Evolutionary conservation across 1,140 invertebrate genomes (phyloP), one percentile per base, ranked within the genome.

Genomic region (Zaprionus camerounensis): DNA sequence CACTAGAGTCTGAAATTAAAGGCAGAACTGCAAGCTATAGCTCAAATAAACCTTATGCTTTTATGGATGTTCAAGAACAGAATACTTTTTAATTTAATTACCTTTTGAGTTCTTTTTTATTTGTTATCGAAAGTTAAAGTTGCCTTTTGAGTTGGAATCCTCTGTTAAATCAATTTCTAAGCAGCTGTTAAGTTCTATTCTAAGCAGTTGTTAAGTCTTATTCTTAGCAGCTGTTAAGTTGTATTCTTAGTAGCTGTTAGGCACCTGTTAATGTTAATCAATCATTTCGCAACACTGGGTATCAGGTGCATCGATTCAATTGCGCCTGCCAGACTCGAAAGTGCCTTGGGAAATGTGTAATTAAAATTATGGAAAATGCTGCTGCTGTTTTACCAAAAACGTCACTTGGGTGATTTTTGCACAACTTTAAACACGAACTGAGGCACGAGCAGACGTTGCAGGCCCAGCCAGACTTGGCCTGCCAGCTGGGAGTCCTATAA

Each of bases 311-410:
- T 51, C 22, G 51, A 24, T 53, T 13, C 11, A 24, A 15, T 24
- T 53, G 51, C 22, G 5, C 4, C 22, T 5, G 22, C 20, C 38
- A 11, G 51, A 20, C 36, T 41, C 49, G 1, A 12, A 46, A 72
- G n/a, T 9, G 67, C 63, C 67, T 51, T 15, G 7, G 51, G 44
- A 59, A 76, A 72, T 17, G 41, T 17, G 41, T 74, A 85, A 85
- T 85, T 85, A 82, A 79, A 81, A 78, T 71, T 69, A 36, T 69
- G 61, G 17, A 53, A 63, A 68, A 26, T 26, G 26, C 17, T 28
- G 66, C 61, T 68, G 15, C 20, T 28, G 15, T 58, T 22, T 34
- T 56, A 38, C 36, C 7, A 6, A 46, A 17, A 46, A 46, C 41
- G 38, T 41, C 38, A 41, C 15, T 15, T 41, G 3, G 38, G 38